Base-by-base conservation (phyloP, 2,888 invertebrate genomes). In the Brachypalpus laphriformis region DNA sequence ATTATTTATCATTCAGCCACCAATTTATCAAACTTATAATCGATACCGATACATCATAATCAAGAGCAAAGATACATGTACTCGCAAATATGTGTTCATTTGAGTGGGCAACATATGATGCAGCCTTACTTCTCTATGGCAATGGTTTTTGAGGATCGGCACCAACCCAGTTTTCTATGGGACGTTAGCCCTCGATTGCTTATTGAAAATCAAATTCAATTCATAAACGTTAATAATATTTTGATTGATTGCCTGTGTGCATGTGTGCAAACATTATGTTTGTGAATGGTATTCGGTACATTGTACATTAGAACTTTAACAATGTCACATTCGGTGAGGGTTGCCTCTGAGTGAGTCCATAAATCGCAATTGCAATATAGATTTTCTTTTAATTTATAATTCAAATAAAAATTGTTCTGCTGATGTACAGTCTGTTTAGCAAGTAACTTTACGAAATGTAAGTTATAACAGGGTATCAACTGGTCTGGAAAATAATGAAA, bases 41-140 rank as follows among this genome's bases (percentile, higher is more conserved):
- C 77, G 82, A 78, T 82, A 78, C 63, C 82, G 68, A 82, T 82
- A 78, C 61, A 82, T 82, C 82, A 82, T 78, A 82, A 82, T 77
- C 72, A 72, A 78, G 51, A 70, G 47, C 63, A 66, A 61, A 72
- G 72, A 72, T 72, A 61, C 42, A 22, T 37, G 49, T 54, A 40
- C 51, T 47, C 47, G 76, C 76, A 76, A 76, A 71, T 82, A 56
- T 59, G 40, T 54, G 9, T 40, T 11, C 47, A 76, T 70, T 70
- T 56, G 37, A 61, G 70, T 61, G 70, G 57, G 66, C 42, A 70
- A 61, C 42, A 61, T 70, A 77, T 77, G 68, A 40, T 42, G 18
- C 25, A 25, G 25, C 11, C 42, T 25, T 11, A 14, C n/a, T 37
- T 7, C n/a, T 7, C n/a, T 16, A 14, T 42, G 37, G 37, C 40